Conservation (phyloP, 2,113 vertebrate species). For the Eupsittula cactorum region DNA sequence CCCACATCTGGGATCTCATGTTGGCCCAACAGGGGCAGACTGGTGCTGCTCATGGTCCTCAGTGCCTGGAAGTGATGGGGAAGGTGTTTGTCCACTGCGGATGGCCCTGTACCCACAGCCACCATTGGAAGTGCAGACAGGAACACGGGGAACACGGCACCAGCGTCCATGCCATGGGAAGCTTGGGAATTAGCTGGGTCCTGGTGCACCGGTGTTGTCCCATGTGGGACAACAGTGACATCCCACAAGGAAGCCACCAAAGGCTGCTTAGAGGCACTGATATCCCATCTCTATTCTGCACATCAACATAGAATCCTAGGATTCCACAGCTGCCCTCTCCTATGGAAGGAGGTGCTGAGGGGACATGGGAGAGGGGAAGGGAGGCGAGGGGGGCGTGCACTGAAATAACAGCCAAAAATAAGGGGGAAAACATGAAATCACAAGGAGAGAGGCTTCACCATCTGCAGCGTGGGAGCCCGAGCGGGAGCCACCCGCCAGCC, state of each 20-base stretch:
- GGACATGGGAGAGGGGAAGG: neutral
- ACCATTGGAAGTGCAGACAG: neutral
- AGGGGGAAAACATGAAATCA: neutral
- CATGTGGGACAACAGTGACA: neutral
- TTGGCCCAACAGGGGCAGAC: rapidly evolving
- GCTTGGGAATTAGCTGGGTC: neutral
- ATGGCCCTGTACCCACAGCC: neutral
- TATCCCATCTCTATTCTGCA: rapidly evolving
- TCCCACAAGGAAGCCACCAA: neutral
- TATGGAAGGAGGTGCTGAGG: neutral
- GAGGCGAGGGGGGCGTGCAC: neutral
- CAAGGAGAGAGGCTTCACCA: constrained; percentile 54
- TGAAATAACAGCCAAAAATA: constrained; percentile 50
- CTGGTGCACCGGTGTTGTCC: neutral
- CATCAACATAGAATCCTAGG: neutral
- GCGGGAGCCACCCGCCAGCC: neutral
- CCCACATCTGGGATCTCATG: neutral
- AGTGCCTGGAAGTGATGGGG: neutral
- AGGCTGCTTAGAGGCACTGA: neutral
- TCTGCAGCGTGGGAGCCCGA: constrained; percentile 58
- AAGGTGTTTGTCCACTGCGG: rapidly evolving
- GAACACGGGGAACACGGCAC: neutral
- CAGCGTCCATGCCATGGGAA: rapidly evolving
- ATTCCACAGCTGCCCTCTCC: rapidly evolving
- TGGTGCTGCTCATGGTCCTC: rapidly evolving